These are phyloP conservation scores for Cephalotes varians DNA, from an alignment of 2,888 invertebrate genomes.

Conservation along the genomic window DNA sequence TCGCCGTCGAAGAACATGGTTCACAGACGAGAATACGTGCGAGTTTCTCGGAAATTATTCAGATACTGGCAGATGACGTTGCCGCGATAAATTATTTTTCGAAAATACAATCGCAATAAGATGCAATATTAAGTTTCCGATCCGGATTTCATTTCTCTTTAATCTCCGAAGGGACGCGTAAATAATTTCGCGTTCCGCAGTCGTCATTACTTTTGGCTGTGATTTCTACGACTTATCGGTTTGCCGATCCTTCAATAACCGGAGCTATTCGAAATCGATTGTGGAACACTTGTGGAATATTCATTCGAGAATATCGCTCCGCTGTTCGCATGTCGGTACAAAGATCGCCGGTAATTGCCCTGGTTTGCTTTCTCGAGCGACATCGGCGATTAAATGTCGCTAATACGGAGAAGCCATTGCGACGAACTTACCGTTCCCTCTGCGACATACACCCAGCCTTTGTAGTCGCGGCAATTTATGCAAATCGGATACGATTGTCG, in stretches of 20 bases:
- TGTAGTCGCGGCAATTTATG: conserved; percentile 48
- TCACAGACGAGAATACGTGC: conserved; percentile 1
- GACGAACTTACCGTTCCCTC: conserved; percentile 42
- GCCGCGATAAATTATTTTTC: conserved; percentile 31
- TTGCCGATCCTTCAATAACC: conserved; percentile 18
- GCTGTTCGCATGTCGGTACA: conserved; percentile 47
- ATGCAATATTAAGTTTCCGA: neutral
- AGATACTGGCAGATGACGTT: neutral
- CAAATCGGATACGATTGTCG: conserved; percentile 53
- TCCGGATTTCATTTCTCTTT: neutral
- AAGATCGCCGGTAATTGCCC: conserved; percentile 52
- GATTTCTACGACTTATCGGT: conserved; percentile 26
- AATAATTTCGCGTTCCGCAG: neutral
- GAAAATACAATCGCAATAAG: neutral
- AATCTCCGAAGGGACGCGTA: neutral
- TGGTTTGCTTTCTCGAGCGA: conserved; percentile 43
- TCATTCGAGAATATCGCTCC: conserved; percentile 47
- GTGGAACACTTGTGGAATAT: conserved; percentile 46
- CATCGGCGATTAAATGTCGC: conserved; percentile 52
- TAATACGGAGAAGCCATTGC: conserved; percentile 45
- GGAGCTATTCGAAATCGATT: conserved; percentile 35
- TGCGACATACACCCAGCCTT: conserved; percentile 25
- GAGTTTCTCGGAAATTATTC: conserved; percentile 11
- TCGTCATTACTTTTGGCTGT: neutral
- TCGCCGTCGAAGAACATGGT: conserved; percentile 25